A percentile compares a stretch with the other conserved stretches of the same genome.
Conservation (phyloP, 1,140 invertebrate species). For the Drosophila repletoides region DNA sequence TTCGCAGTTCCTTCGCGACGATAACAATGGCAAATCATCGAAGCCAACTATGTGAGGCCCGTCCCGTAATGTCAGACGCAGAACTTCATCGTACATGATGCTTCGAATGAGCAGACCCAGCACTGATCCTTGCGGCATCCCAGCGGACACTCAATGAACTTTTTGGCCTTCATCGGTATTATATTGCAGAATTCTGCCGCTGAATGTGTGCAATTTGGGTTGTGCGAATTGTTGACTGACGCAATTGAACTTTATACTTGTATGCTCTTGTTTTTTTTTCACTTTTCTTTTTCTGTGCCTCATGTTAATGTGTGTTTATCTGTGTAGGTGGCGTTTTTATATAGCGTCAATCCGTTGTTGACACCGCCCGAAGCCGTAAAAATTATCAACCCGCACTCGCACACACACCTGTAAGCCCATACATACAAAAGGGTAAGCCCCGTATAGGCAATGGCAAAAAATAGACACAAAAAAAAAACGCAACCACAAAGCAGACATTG, state of each 20-base stretch:
- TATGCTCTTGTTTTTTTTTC: constrained; percentile 10
- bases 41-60: no score
- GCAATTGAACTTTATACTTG: constrained; percentile 66
- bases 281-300: background rate
- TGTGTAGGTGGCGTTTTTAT: constrained; percentile 51
- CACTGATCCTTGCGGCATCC: no score
- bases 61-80: no score
- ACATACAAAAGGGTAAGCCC: constrained; percentile 13
- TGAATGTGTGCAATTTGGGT: constrained; percentile 31
- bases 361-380: constrained; percentile 67
- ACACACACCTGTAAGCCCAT: background rate
- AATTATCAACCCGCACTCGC: constrained; percentile 1
- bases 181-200: no score
- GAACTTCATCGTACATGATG: no score
- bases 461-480: constrained; percentile 48
- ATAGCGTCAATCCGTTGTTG: constrained; percentile 44
- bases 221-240: constrained; percentile 70
- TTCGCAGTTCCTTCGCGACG: no score
- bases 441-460: constrained; percentile 51
- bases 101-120: no score
- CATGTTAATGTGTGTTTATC: constrained; percentile 23
- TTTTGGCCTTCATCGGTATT: no score
- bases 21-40: no score
- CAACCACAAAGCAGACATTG: constrained; percentile 72
- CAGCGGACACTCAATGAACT: no score